Evolutionary conservation across 2,888 invertebrate species (phyloP).

Genomic region (Andrena marginata): DNA sequence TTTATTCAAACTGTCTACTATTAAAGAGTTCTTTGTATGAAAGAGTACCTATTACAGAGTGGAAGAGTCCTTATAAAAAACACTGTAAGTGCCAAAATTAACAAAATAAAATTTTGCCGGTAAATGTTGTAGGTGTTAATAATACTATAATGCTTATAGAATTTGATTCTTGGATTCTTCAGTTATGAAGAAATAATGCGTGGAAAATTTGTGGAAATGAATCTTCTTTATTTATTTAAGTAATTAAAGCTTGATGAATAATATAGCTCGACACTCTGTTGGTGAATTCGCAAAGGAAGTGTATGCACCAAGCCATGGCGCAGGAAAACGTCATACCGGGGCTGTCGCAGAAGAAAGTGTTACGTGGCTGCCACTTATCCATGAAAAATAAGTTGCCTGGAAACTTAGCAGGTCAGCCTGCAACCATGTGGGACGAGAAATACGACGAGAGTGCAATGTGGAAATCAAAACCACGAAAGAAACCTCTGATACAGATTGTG

Average conservation of each 20-base stretch:
- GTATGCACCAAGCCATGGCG: conserved; percentile 57
- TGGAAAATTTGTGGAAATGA: no score
- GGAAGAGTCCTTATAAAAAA: no score
- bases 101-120: no score
- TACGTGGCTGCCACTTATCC: conserved; percentile 25
- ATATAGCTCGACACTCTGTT: conserved; percentile 33
- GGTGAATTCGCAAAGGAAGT: conserved; percentile 52
- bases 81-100: no score
- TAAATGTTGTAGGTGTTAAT: no score
- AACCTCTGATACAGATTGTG: conserved; percentile 50
- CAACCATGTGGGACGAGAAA: conserved; percentile 41
- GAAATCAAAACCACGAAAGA: conserved; percentile 64
- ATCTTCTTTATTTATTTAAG: background rate
- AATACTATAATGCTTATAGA: no score
- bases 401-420: conserved; percentile 40
- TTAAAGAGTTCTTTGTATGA: no score
- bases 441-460: conserved; percentile 58
- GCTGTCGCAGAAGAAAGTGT: conserved; percentile 46
- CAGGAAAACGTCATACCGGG: conserved; percentile 54
- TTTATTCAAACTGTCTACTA: no score
- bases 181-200: no score
- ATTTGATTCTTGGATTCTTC: no score
- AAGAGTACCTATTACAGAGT: no score
- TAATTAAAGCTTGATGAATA: conserved; percentile 10
- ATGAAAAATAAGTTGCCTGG: conserved; percentile 55